Conservation (phyloP, 1,140 invertebrate species). For the Camponotus floridanus region DNA sequence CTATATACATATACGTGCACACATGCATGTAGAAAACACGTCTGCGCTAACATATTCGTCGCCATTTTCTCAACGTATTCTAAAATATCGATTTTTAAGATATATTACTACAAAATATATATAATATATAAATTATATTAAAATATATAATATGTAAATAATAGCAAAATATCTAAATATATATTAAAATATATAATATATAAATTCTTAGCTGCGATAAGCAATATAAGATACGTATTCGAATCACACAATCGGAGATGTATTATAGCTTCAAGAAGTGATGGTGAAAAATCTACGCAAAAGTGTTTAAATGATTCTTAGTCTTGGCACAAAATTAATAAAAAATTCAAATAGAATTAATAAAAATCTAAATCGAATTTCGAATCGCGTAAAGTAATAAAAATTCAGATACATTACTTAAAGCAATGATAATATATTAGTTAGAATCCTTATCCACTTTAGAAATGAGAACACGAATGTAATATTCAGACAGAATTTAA, state of each 20-base stretch:
- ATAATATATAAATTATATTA: no score
- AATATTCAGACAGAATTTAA: background rate
- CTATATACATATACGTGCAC: no score
- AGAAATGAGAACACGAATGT: no score
- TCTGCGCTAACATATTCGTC: slow-evolving; percentile 33
- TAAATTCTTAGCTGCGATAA: background rate
- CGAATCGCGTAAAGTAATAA: background rate
- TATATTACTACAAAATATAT: background rate
- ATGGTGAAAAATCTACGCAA: background rate
- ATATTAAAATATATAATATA: no score
- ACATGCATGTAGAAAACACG: background rate
- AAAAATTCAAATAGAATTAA: background rate
- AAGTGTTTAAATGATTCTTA: background rate
- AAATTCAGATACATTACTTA: background rate
- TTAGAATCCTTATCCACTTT: background rate
- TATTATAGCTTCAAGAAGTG: background rate
- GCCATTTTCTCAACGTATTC: slow-evolving; percentile 36
- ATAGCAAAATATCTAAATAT: no score
- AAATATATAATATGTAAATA: no score
- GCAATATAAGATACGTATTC: background rate
- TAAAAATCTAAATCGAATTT: background rate
- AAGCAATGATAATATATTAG: background rate
- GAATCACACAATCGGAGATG: background rate
- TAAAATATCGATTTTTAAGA: slow-evolving; percentile 44
- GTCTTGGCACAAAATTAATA: background rate